Evolutionary conservation across 2,113 vertebrate genomes (phyloP).

Genomic region (Hydrochoerus hydrochaeris): DNA sequence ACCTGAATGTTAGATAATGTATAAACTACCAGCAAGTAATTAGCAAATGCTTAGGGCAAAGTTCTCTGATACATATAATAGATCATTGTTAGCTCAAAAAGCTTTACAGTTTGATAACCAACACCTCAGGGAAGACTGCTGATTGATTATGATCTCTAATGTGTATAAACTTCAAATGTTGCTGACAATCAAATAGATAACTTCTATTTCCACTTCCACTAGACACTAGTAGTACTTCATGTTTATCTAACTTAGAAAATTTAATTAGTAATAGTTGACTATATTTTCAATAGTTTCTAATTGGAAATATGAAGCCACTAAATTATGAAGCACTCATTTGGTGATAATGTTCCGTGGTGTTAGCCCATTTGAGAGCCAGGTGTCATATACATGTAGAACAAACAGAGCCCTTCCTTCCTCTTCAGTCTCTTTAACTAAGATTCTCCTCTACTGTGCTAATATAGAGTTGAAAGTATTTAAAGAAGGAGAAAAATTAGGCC

Average conservation of each 20-base stretch:
- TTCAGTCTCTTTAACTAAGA: neutral
- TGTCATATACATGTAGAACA: neutral
- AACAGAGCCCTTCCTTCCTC: neutral
- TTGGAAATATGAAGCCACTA: neutral
- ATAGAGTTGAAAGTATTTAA: constrained; percentile 6
- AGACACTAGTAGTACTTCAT: neutral
- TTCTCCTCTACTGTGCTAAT: neutral
- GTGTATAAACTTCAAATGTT: neutral
- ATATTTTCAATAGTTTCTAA: neutral
- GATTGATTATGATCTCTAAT: neutral
- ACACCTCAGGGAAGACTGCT: neutral
- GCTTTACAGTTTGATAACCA: neutral
- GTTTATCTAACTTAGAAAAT: neutral
- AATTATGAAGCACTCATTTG: neutral
- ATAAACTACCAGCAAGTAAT: neutral
- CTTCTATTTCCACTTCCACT: neutral
- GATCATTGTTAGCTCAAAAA: constrained; percentile 40
- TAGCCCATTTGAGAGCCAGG: neutral
- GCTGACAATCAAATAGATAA: neutral
- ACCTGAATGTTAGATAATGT: neutral
- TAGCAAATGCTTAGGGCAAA: neutral
- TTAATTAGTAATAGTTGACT: constrained; percentile 2
- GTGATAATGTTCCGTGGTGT: neutral
- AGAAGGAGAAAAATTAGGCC: neutral
- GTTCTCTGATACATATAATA: neutral